These are phyloP conservation scores for Sinopyrophorus schimmeli DNA, from an alignment of 2,888 invertebrate genomes.

Conservation along the genomic window DNA sequence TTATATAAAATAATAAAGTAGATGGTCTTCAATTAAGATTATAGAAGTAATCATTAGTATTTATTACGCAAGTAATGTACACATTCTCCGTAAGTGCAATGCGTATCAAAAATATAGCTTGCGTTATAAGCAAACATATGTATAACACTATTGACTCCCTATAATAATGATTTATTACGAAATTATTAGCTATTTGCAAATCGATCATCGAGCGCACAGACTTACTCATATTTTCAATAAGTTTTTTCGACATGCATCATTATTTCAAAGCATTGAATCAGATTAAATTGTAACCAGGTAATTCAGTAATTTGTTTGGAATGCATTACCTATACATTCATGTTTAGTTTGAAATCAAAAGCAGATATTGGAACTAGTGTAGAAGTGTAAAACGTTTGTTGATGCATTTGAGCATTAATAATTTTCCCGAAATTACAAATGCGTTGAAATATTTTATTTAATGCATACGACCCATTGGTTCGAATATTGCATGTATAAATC, in stretches of 20 bases:
- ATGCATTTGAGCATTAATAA: background rate
- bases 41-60: slow-evolving; percentile 2
- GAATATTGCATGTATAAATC: slow-evolving; percentile 7
- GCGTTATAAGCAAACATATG: too few species aligned
- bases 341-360: slow-evolving; percentile 1
- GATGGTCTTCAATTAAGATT: slow-evolving; percentile 6
- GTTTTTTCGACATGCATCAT: too few species aligned
- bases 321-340: too few species aligned
- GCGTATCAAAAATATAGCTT: too few species aligned
- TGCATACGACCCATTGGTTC: slow-evolving; percentile 4
- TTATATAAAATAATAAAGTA: slow-evolving; percentile 3
- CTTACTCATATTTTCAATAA: too few species aligned
- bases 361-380: background rate
- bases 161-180: too few species aligned
- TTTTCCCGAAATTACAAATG: slow-evolving; percentile 6
- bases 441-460: slow-evolving; percentile 7
- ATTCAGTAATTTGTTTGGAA: too few species aligned
- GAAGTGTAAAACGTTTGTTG: slow-evolving; percentile 4
- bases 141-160: too few species aligned
- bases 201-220: too few species aligned
- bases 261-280: too few species aligned
- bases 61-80: slow-evolving; percentile 5
- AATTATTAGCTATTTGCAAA: too few species aligned
- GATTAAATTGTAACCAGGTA: too few species aligned
- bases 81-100: slow-evolving; percentile 9